Evolutionary conservation across 2,888 invertebrate species (phyloP).

Genomic region (Microplitis deprimator): DNA sequence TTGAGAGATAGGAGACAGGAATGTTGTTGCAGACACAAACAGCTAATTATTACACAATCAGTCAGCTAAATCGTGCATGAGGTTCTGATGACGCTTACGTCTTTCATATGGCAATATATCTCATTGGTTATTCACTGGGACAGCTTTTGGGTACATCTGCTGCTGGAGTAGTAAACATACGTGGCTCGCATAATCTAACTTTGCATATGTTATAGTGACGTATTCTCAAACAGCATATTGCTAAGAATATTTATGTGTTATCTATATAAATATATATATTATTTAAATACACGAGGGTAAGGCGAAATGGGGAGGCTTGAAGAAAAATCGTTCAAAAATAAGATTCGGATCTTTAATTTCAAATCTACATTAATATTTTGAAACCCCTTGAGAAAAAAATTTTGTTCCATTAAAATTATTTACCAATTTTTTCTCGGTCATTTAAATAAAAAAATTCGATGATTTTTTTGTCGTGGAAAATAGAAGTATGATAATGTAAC

Average conservation of each 20-base stretch:
- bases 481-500: too few species aligned
- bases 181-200: slow-evolving; percentile 39
- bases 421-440: too few species aligned
- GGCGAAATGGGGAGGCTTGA: too few species aligned
- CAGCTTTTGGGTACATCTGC: slow-evolving; percentile 40
- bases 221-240: slow-evolving; percentile 31
- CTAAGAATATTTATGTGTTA: background rate
- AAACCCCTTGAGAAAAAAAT: too few species aligned
- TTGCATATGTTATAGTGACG: slow-evolving; percentile 22
- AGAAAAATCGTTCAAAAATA: too few species aligned
- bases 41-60: slow-evolving; percentile 12
- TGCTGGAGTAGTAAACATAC: slow-evolving; percentile 37
- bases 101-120: slow-evolving; percentile 10
- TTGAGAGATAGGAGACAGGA: too few species aligned
- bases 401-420: too few species aligned
- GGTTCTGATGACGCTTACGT: slow-evolving; percentile 7
- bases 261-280: background rate
- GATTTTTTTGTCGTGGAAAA: too few species aligned
- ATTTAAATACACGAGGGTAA: background rate
- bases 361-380: too few species aligned
- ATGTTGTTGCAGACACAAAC: too few species aligned
- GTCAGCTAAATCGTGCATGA: slow-evolving; percentile 10
- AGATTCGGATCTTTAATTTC: too few species aligned
- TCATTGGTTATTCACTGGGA: slow-evolving; percentile 41
- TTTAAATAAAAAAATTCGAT: too few species aligned